These are phyloP conservation scores for Protosalanx chinensis DNA, from an alignment of 2,797 vertebrate genomes.

Conservation along the genomic window DNA sequence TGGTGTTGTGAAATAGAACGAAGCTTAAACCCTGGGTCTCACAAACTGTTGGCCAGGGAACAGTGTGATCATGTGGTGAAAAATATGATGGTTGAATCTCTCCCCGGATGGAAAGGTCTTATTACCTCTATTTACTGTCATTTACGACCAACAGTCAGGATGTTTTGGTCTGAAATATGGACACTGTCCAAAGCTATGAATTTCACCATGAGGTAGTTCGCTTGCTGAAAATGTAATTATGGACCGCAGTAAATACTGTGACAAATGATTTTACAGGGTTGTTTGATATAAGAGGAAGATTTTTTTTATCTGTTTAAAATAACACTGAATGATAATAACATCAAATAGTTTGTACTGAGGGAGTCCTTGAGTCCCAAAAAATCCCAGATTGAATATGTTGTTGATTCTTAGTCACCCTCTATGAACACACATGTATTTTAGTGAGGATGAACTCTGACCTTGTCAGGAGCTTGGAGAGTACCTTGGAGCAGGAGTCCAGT, in stretches of 20 bases:
- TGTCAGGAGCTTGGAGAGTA: too few species aligned
- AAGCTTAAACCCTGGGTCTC: background rate
- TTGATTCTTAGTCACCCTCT: too few species aligned
- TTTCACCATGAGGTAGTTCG: slow-evolving; percentile 45
- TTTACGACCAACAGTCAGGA: slow-evolving; percentile 46
- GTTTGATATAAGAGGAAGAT: background rate
- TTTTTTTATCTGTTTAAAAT: background rate
- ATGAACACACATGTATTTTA: too few species aligned
- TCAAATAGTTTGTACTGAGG: too few species aligned
- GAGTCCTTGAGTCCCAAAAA: background rate
- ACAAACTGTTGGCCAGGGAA: background rate
- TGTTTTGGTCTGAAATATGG: slow-evolving; percentile 49
- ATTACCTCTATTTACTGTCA: slow-evolving; percentile 36
- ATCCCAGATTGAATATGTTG: background rate
- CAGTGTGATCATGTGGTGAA: slow-evolving; percentile 18
- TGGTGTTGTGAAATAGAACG: background rate
- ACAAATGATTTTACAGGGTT: background rate
- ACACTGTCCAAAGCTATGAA: slow-evolving; percentile 46
- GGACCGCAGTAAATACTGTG: background rate
- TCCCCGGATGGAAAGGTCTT: slow-evolving; percentile 39
- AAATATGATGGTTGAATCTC: slow-evolving; percentile 31
- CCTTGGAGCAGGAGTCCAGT: too few species aligned
- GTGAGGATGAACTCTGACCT: too few species aligned
- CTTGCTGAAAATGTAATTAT: slow-evolving; percentile 1
- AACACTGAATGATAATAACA: too few species aligned